phyloP scores from a whole-genome alignment of 2,113 vertebrate species.

The Ramphastos sulfuratus region DNA sequence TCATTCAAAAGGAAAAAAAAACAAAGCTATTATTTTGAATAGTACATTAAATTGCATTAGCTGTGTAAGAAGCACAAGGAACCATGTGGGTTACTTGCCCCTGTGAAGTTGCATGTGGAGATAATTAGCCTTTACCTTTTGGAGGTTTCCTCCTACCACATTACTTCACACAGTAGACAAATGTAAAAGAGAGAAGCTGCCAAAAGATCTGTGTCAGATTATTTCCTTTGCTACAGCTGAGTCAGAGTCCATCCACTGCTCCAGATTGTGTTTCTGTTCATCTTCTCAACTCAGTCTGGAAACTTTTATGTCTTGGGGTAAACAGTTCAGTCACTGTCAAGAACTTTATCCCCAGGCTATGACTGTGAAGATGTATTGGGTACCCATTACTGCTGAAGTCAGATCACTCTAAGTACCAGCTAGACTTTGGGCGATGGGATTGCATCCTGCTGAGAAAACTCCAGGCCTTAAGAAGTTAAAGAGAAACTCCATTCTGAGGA shows the following conservation, averaged over 20 bases:
- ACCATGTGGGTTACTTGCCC: not conserved
- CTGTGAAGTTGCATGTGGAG: not conserved
- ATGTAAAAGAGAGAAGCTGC: not conserved
- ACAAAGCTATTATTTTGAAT: not conserved
- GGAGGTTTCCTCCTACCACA: not conserved
- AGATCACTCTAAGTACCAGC: not conserved
- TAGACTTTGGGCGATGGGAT: not conserved
- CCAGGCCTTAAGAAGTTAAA: not conserved
- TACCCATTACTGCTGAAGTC: not conserved
- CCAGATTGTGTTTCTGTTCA: not conserved
- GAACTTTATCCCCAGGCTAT: not conserved
- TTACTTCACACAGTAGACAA: not conserved
- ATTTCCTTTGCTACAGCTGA: not conserved
- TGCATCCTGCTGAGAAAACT: not conserved
- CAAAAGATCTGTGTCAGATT: not conserved
- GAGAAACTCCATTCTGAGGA: not conserved
- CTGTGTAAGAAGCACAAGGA: not conserved
- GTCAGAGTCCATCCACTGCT: not conserved
- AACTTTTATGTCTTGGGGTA: not conserved
- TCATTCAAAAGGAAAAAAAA: not conserved
- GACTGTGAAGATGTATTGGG: not conserved
- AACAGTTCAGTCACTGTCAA: not conserved
- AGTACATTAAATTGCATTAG: not conserved
- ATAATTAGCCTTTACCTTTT: accelerated
- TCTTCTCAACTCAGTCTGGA: not conserved